Evolutionary conservation across 2,797 vertebrate genomes (phyloP), one percentile per base, ranked within the genome.

Genomic region (Alosa sapidissima): DNA sequence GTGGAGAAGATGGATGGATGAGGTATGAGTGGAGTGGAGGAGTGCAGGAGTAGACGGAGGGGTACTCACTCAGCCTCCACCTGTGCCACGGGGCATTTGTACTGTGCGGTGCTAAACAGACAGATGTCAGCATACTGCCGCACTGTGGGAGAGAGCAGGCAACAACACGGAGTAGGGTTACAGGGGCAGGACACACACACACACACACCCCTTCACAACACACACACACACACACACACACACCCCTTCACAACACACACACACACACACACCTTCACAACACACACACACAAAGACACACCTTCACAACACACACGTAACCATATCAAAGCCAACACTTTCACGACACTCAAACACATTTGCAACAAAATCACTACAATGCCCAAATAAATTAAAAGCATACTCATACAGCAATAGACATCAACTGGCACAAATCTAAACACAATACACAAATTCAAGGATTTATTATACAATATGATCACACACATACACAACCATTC

Each of bases 101-200:
- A 97, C 92, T 97, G 96, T 28, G 96, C 96, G 0, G 95, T 96
- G 92, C 96, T 97, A 92, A 97, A 97, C 86, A 97, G 94, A 92
- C 97, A 97, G 92, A 97, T 97, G 92, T 97, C 96, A 0, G 97
- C 96, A 16, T 94, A 97, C 88, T 97, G 97, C 90, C 96, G 95
- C 91, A 97, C 97, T 97, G 95, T 82, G 41, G 85, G 89, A 62
- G 85, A 90, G 88, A 84, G 52, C 52, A 85, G 81, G 88, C 84
- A 52, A 58, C 85, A 84, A 36, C 81, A 33, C 58, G 14, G 4
- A 85, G 85, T 82, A 83, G 88, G 85, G 88, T 81, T 81, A 84
- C 78, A 85, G 86, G 86, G 58, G 75, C 52, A 81, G 72, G 81
- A 54, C 4, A 51, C 52, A 58, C 48, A 60, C 52, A 52, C 85